These are phyloP conservation scores for Ectemnius lituratus DNA, from an alignment of 2,888 invertebrate species.

Conservation along the genomic window DNA sequence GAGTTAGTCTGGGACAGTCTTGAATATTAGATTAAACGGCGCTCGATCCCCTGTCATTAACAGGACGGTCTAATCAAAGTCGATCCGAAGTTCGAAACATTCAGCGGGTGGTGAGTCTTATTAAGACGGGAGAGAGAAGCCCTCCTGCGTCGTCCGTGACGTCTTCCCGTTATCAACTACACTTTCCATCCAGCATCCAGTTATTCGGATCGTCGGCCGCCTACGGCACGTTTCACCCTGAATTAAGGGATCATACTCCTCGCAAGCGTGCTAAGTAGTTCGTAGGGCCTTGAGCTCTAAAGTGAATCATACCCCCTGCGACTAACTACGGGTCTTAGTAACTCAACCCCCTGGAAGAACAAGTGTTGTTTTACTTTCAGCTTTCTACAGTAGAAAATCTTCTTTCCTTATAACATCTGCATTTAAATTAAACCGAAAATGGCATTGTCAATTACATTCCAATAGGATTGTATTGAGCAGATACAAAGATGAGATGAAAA, in stretches of 20 bases:
- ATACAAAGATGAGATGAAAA: too few species aligned
- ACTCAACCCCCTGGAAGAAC: constrained; percentile 10
- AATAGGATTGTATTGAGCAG: too few species aligned
- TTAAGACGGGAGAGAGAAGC: constrained; percentile 54
- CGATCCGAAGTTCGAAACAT: constrained; percentile 64
- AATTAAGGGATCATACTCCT: constrained; percentile 59
- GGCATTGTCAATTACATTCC: too few species aligned
- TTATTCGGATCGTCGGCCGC: constrained; percentile 51
- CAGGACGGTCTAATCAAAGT: constrained; percentile 75
- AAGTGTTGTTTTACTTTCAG: too few species aligned
- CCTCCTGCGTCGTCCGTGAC: neutral
- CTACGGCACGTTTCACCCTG: constrained; percentile 43
- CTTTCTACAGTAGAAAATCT: too few species aligned
- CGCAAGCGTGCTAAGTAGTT: constrained; percentile 50
- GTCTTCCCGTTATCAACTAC: constrained; percentile 28
- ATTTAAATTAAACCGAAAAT: too few species aligned
- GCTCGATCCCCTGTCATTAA: constrained; percentile 73
- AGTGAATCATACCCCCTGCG: constrained; percentile 46
- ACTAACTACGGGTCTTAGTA: constrained; percentile 60
- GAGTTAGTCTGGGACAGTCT: constrained; percentile 68
- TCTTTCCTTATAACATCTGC: too few species aligned
- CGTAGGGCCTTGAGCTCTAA: constrained; percentile 29
- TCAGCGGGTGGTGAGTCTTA: constrained; percentile 61
- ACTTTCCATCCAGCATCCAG: constrained; percentile 39
- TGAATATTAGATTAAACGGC: constrained; percentile 75